Conservation (phyloP, 2,113 vertebrate genomes). For the Neotoma lepida region DNA sequence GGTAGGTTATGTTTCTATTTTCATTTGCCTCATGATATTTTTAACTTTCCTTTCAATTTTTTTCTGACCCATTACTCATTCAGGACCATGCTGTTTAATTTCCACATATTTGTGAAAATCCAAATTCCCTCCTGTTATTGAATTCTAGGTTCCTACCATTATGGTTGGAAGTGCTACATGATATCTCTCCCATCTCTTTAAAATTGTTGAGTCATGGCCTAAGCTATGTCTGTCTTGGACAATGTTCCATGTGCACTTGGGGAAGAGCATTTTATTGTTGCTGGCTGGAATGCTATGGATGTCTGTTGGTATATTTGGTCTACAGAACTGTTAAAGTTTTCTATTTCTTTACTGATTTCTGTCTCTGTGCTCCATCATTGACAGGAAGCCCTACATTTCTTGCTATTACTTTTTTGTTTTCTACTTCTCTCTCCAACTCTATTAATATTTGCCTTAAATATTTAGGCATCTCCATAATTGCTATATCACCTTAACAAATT, state of each 20-base stretch:
- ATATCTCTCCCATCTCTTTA: not conserved
- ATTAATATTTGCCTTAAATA: not conserved
- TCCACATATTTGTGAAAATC: constrained; percentile 9
- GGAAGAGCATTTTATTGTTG: not conserved
- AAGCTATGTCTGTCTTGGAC: not conserved
- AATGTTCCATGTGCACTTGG: not conserved
- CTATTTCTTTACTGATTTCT: not conserved
- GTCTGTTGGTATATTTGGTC: not conserved
- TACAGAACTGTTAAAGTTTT: not conserved
- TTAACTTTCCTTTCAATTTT: not conserved
- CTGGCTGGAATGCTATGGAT: not conserved
- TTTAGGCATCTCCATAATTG: not conserved
- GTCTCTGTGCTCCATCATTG: not conserved
- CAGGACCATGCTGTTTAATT: not conserved
- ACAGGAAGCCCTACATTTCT: not conserved
- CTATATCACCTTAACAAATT: not conserved
- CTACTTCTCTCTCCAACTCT: not conserved
- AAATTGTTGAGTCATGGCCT: not conserved
- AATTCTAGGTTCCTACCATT: not conserved
- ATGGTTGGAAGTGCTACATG: not conserved
- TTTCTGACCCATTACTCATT: not conserved
- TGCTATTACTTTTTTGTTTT: not conserved
- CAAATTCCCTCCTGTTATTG: not conserved
- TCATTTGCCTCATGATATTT: not conserved
- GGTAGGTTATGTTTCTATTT: not conserved